These are phyloP conservation scores for Halcyon malimbica DNA, from an alignment of 2,113 vertebrate species.

Conservation along the genomic window DNA sequence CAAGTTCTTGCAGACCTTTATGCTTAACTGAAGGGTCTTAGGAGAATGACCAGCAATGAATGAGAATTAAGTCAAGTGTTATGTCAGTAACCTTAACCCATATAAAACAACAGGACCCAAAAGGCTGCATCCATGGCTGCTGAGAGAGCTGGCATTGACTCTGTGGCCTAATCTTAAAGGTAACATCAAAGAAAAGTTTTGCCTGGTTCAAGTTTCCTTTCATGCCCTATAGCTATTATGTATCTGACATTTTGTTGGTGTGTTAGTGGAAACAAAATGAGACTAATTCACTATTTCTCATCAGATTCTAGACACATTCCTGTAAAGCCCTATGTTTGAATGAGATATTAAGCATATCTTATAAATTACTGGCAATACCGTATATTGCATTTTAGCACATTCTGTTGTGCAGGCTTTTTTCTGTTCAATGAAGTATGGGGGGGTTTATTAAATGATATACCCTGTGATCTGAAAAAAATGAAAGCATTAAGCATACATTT, in stretches of 20 bases:
- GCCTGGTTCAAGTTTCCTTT: neutral
- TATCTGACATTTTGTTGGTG: neutral
- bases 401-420: neutral
- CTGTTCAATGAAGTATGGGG: rapidly evolving
- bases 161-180: neutral
- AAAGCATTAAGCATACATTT: neutral
- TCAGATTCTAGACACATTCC: neutral
- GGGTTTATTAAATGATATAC: neutral
- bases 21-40: neutral
- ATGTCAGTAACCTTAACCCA: neutral
- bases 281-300: neutral
- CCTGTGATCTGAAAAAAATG: neutral
- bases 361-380: neutral
- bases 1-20: neutral
- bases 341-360: neutral
- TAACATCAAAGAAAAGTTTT: neutral
- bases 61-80: neutral
- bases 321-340: neutral
- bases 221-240: neutral
- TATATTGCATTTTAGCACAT: neutral
- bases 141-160: neutral
- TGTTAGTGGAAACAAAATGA: neutral
- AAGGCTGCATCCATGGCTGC: neutral
- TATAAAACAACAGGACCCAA: neutral
- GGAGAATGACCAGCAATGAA: neutral